A percentile compares a stretch with the other conserved stretches of the same genome.
Conservation (phyloP, 2,113 vertebrate genomes). For the Ailuropoda melanoleuca region DNA sequence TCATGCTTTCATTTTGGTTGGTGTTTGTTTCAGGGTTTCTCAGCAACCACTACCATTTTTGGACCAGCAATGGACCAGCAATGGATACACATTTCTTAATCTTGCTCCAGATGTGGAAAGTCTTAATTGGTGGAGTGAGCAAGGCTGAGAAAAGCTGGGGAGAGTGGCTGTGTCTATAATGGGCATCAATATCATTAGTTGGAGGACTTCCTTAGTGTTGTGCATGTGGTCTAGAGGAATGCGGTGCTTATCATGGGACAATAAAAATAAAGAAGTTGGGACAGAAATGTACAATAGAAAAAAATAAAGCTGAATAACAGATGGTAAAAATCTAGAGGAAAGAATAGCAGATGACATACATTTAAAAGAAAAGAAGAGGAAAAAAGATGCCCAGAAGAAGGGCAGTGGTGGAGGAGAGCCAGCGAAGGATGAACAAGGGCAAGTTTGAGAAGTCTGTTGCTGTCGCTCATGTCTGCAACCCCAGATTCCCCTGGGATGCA, state of each 20-base stretch:
- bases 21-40: constrained; percentile 14
- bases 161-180: neutral
- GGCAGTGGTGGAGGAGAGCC: neutral
- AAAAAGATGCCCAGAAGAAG: neutral
- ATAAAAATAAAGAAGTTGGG: neutral
- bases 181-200: neutral
- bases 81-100: neutral
- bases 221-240: neutral
- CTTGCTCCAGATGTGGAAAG: constrained; percentile 8
- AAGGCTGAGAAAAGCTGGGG: neutral
- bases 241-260: neutral
- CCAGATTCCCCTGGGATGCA: neutral
- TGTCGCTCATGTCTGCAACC: neutral
- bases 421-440: neutral
- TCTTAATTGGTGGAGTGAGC: neutral
- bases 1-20: neutral
- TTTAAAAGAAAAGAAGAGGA: neutral
- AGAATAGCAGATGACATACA: neutral
- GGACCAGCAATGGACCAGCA: neutral
- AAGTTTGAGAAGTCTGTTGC: neutral
- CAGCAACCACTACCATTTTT: neutral
- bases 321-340: neutral
- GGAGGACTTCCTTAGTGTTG: neutral
- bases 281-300: neutral
- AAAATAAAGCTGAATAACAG: neutral